Base-by-base conservation (phyloP, 1,140 invertebrate species). In the Zaprionus ornatus region DNA sequence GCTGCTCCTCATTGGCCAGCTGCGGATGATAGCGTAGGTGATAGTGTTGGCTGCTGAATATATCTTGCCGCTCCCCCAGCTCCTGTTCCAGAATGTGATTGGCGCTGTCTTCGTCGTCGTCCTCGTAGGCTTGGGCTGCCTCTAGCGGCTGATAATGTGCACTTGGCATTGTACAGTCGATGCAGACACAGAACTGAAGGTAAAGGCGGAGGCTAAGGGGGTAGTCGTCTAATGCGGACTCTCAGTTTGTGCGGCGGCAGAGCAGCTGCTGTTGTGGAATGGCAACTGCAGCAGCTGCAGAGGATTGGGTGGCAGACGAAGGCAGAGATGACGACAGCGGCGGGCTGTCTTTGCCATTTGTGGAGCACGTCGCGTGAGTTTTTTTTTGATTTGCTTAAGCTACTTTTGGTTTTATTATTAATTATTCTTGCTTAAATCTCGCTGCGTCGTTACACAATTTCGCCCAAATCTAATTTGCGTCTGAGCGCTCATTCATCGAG, bases 131-230 rank as follows among this genome's bases (percentile, higher is more conserved):
- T 27, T 63, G 85, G 29, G 9, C 9, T 32, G 52, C 50, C 60
- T 59, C 76, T 48, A 90, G 82, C 70, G 87, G 73, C 69, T 80
- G 78, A 29, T 91, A 91, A 25, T 87, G 81, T 64, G 87, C 87
- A 74, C 83, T 91, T 56, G 87, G 79, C 87, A 91, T 91, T 73
- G 56, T 82, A 52, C 52, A 35, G 54, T 17, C 7, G 15, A 37
- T 37, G 57, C 19, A 35, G 56, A 48, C 57, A 17, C 23, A 12
- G 13, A 25, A 23, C 9, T 12, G 21, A 4, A 52, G 50, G 12
- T 21, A 50, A 6, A 27, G 56, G 56, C 56, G 35, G 29, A 27
- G 56, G 56, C 56, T 21, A 29, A 50, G 45, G 9, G 5, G n/a
- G 21, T 17, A 1, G 52, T 13, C 9, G 40, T 9, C 19, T 10